These are phyloP conservation scores for Galeruca laticollis DNA, from an alignment of 2,888 invertebrate genomes.

Conservation along the genomic window DNA sequence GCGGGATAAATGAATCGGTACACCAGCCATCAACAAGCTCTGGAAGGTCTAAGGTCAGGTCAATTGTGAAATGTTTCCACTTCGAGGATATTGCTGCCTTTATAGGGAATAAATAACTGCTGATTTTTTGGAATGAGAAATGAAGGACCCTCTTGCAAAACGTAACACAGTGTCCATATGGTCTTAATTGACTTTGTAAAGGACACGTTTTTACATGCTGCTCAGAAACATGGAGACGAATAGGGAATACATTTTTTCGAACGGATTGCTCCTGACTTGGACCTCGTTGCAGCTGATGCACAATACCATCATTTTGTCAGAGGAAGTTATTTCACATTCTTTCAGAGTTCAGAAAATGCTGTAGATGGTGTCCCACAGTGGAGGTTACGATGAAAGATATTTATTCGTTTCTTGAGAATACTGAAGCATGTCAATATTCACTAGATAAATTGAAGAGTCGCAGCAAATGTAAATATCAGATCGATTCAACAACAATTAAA, in stretches of 20 bases:
- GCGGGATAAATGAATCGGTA: no score
- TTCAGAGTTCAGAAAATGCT: slow-evolving; percentile 19
- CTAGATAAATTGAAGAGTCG: not conserved
- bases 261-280: slow-evolving; percentile 6
- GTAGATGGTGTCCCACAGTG: slow-evolving; percentile 11
- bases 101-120: no score
- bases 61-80: no score
- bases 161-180: no score
- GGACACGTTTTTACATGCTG: no score
- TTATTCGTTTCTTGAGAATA: slow-evolving; percentile 15
- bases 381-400: slow-evolving; percentile 17
- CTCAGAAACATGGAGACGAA: slow-evolving; percentile 7
- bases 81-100: no score
- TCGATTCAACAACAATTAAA: not conserved
- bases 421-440: not conserved
- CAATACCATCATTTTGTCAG: slow-evolving; percentile 23
- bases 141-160: no score
- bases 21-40: no score
- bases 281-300: slow-evolving; percentile 8
- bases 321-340: slow-evolving; percentile 22
- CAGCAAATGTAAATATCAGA: not conserved
- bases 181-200: no score
- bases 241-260: not conserved
- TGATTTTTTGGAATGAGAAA: no score
- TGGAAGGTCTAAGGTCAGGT: no score